These are phyloP conservation scores for Cinara cedri DNA, from an alignment of 2,888 invertebrate genomes.

Conservation along the genomic window DNA sequence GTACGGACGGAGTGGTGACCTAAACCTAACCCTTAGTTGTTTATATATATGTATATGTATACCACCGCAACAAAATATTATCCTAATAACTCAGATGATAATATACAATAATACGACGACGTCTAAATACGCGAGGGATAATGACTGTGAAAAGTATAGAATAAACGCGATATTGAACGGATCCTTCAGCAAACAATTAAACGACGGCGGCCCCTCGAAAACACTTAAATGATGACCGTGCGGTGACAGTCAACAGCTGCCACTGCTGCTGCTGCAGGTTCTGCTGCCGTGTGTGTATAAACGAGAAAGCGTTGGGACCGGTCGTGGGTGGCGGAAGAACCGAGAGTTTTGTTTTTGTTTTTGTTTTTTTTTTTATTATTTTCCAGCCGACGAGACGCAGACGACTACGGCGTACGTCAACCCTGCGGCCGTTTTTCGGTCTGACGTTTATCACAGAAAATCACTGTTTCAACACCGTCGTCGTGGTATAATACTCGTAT, in stretches of 20 bases:
- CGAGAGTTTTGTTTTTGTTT: background rate
- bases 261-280: background rate
- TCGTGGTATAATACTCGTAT: slow-evolving; percentile 2
- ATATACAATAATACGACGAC: too few relatives aligned
- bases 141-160: slow-evolving; percentile 29
- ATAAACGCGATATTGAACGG: slow-evolving; percentile 45
- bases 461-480: slow-evolving; percentile 37
- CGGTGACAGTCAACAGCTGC: slow-evolving; percentile 54
- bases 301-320: background rate
- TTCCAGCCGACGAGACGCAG: background rate
- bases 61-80: too few relatives aligned
- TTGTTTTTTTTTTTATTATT: too few relatives aligned
- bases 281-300: too few relatives aligned
- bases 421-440: background rate
- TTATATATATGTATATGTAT: slow-evolving; percentile 20
- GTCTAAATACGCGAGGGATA: slow-evolving; percentile 8
- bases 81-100: too few relatives aligned
- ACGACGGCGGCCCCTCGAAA: slow-evolving; percentile 5
- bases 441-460: slow-evolving; percentile 25
- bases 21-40: background rate
- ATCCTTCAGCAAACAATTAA: slow-evolving; percentile 53
- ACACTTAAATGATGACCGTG: slow-evolving; percentile 45
- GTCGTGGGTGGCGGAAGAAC: background rate
- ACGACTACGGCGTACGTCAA: background rate
- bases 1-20: too few relatives aligned